These are phyloP conservation scores for Anarsia innoxiella DNA, from an alignment of 2,888 invertebrate genomes.

Conservation along the genomic window DNA sequence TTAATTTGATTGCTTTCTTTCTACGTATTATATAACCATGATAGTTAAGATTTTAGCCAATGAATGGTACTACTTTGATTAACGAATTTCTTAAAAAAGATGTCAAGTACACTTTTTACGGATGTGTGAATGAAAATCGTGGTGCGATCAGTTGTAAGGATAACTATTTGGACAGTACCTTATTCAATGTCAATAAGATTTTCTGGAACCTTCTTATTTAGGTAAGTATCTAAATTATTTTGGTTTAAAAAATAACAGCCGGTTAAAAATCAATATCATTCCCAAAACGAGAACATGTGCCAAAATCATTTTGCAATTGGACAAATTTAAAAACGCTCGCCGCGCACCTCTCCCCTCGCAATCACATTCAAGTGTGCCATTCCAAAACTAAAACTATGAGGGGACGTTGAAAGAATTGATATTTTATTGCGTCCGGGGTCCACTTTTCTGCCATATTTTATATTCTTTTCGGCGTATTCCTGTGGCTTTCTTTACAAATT, in stretches of 20 bases:
- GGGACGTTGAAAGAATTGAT: conserved; percentile 63
- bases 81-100: too few relatives aligned
- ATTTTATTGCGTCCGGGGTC: conserved; percentile 68
- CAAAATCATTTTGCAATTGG: conserved; percentile 19
- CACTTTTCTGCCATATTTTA: conserved; percentile 68
- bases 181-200: too few relatives aligned
- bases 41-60: too few relatives aligned
- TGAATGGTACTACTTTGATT: too few relatives aligned
- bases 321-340: conserved; percentile 29
- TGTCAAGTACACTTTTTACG: too few relatives aligned
- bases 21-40: too few relatives aligned
- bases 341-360: conserved; percentile 22
- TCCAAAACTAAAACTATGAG: conserved; percentile 53
- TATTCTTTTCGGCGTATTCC: conserved; percentile 48
- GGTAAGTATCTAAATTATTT: too few relatives aligned
- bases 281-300: conserved; percentile 14
- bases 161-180: too few relatives aligned
- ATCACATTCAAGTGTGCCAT: conserved; percentile 28
- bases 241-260: background rate
- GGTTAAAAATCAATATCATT: background rate
- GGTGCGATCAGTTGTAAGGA: too few relatives aligned
- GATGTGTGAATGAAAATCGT: too few relatives aligned
- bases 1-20: too few relatives aligned
- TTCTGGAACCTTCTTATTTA: background rate
- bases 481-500: conserved; percentile 30